Conservation (phyloP, 2,113 vertebrate species). For the Oncorhynchus clarkii region DNA sequence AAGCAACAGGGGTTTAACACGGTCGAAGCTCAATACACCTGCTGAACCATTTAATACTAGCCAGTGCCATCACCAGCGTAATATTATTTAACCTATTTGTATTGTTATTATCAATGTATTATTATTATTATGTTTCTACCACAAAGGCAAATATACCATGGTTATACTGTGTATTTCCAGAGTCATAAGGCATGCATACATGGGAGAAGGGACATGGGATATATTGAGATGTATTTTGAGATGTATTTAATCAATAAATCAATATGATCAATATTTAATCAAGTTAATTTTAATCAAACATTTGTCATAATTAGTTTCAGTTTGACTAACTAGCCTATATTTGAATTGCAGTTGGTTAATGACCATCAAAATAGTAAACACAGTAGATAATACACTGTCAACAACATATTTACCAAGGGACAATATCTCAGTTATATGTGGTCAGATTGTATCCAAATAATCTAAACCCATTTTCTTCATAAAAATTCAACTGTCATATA, state of each 20-base stretch:
- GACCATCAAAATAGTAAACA: neutral
- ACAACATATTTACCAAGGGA: neutral
- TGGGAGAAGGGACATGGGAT: neutral
- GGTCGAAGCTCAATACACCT: conserved; percentile 21
- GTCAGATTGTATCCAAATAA: neutral
- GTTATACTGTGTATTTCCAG: neutral
- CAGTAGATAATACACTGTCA: neutral
- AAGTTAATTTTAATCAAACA: neutral
- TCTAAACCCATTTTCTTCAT: too few relatives aligned
- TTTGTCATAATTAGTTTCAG: neutral
- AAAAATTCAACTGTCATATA: neutral
- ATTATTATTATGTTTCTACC: conserved; percentile 18
- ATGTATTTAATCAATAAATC: neutral
- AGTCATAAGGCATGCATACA: neutral
- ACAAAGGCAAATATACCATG: too few relatives aligned
- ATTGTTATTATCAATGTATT: conserved; percentile 28
- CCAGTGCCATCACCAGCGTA: conserved; percentile 42
- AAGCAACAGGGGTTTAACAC: conserved; percentile 66
- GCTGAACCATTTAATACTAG: conserved; percentile 30
- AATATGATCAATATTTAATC: neutral
- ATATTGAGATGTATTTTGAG: neutral
- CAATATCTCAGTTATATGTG: neutral
- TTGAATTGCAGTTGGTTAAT: neutral
- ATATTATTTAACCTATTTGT: conserved; percentile 23
- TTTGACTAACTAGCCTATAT: neutral